Evolutionary conservation across 2,888 invertebrate genomes (phyloP).

Genomic region (Mellilla xanthometata): DNA sequence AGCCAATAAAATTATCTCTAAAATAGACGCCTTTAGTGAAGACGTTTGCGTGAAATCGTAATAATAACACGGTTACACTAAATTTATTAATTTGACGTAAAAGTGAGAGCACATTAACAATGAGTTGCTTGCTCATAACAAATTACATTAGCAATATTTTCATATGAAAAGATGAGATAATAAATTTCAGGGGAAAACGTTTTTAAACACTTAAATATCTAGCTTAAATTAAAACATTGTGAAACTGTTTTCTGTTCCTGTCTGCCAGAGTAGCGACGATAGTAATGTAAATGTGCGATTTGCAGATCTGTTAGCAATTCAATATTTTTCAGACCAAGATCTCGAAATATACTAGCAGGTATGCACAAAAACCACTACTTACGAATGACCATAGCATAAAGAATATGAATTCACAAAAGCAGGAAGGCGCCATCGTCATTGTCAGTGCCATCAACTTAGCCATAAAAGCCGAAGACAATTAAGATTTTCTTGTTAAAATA

Average conservation of each 20-base stretch:
- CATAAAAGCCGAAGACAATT: slow-evolving; percentile 34
- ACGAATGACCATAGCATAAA: too few species aligned
- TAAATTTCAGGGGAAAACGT: slow-evolving; percentile 4
- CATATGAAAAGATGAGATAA: slow-evolving; percentile 14
- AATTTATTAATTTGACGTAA: slow-evolving; percentile 15
- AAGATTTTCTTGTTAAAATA: too few species aligned
- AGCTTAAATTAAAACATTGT: slow-evolving; percentile 2
- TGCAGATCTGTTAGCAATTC: too few species aligned
- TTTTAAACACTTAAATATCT: too few species aligned
- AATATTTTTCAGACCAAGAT: too few species aligned
- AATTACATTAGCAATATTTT: slow-evolving; percentile 14
- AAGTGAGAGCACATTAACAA: slow-evolving; percentile 1
- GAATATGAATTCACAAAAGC: slow-evolving; percentile 21
- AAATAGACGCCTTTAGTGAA: slow-evolving; percentile 11
- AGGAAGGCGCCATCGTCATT: slow-evolving; percentile 53
- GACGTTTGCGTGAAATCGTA: slow-evolving; percentile 7
- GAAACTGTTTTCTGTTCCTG: not conserved
- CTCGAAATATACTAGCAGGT: too few species aligned
- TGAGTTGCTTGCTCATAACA: slow-evolving; percentile 7
- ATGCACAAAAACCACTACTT: too few species aligned
- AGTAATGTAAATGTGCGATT: too few species aligned
- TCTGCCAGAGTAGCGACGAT: too few species aligned
- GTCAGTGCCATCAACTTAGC: slow-evolving; percentile 56
- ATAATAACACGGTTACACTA: slow-evolving; percentile 14
- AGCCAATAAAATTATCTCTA: slow-evolving; percentile 12